These are phyloP conservation scores for Ardeotis arabs DNA, from an alignment of 2,113 vertebrate species.

Conservation along the genomic window DNA sequence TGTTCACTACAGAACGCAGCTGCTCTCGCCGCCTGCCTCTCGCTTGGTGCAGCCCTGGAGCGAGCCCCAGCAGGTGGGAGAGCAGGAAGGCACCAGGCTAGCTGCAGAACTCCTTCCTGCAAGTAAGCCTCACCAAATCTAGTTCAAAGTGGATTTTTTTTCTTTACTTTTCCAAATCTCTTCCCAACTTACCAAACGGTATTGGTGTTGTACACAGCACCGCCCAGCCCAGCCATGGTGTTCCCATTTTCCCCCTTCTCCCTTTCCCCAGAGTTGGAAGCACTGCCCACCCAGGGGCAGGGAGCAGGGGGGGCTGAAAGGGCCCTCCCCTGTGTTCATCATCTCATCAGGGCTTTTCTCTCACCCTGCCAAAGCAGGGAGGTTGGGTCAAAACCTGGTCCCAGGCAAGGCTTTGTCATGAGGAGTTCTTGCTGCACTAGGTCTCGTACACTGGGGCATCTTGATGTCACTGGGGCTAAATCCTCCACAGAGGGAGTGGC, in stretches of 20 bases:
- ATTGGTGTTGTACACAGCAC: neutral
- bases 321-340: neutral
- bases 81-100: neutral
- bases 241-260: neutral
- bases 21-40: neutral
- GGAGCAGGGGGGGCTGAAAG: neutral
- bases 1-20: neutral
- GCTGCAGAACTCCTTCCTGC: neutral
- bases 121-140: neutral
- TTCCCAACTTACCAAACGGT: neutral
- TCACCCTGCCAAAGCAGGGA: neutral
- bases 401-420: neutral
- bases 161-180: neutral
- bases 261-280: neutral
- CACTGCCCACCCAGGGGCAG: neutral
- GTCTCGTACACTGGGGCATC: neutral
- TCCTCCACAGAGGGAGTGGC: neutral
- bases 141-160: neutral
- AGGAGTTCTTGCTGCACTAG: neutral
- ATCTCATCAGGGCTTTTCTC: neutral
- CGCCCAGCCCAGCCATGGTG: neutral
- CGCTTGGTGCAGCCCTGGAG: neutral
- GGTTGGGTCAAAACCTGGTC: neutral
- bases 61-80: neutral
- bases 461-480: fast-evolving